Evolutionary conservation across 2,797 vertebrate genomes (phyloP), one percentile per base, ranked within the genome.

Genomic region (Benthosema pterotum): DNA sequence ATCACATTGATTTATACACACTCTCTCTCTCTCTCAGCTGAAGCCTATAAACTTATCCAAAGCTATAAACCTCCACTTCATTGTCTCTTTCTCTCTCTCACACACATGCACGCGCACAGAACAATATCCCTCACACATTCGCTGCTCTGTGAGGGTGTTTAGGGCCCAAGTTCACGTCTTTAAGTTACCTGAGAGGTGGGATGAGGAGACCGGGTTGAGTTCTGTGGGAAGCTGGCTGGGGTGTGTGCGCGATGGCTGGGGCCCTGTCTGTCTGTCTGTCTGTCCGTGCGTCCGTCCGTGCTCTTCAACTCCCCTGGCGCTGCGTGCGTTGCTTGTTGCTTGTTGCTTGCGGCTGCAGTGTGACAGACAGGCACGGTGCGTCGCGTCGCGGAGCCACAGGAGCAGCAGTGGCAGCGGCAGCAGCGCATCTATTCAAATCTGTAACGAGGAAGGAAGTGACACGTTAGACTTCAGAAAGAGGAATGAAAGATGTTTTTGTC

Each of bases 391-490:
- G n/a, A n/a, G n/a, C n/a, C n/a, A n/a, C n/a, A n/a, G n/a, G n/a
- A n/a, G n/a, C n/a, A n/a, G n/a, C n/a, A n/a, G n/a, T n/a, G 14
- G 63, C 9, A 12, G 76, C 59, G n/a, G 18, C 48, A 12, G 76
- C 59, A 16, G 16, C 46, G 9, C 61, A 60, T 73, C 52, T 75
- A 79, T 74, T 82, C 74, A 83, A 74, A 86, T 67, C 65, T 61
- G 3, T 3, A 3, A 75, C 0, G 18, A 87, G 85, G 88, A 90
- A 89, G 90, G 90, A 92, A 91, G 88, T 89, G 88, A 89, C 85
- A 84, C 1, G 19, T 43, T 15, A 38, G 47, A n/a, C 60, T 67
- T 79, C 61, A 72, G 63, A 86, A 83, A 80, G 75, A 83, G 80
- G 77, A 88, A 84, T 72, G 43, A 80, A 54, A 65, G 11, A 9